phyloP scores from a whole-genome alignment of 2,797 vertebrate species.

The Esox masquinongy region DNA sequence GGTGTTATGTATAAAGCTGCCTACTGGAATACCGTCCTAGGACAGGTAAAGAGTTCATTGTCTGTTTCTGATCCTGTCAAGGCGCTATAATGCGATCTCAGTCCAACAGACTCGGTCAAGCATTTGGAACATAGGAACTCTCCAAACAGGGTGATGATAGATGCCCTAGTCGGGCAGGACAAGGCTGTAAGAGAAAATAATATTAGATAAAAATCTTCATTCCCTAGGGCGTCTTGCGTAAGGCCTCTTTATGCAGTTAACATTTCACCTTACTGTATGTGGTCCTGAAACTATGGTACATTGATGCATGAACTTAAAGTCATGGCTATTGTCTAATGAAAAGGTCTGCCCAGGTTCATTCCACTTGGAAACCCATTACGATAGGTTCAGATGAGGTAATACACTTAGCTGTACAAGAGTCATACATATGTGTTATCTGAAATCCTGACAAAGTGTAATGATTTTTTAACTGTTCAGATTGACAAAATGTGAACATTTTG shows the following conservation, averaged over 20 bases:
- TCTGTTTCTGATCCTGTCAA: too few relatives aligned
- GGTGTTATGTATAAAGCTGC: too few relatives aligned
- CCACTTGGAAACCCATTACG: slow-evolving; percentile 1
- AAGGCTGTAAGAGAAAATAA: not conserved
- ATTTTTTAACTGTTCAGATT: slow-evolving; percentile 23
- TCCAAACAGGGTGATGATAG: not conserved
- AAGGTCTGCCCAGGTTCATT: not conserved
- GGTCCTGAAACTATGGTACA: not conserved
- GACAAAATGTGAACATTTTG: slow-evolving; percentile 52
- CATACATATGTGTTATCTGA: not conserved
- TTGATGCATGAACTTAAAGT: slow-evolving; percentile 4
- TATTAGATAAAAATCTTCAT: not conserved
- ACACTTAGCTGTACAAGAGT: not conserved
- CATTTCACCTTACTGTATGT: not conserved
- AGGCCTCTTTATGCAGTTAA: not conserved
- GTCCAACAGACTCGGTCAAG: not conserved
- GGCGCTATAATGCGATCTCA: not conserved
- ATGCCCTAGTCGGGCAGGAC: not conserved
- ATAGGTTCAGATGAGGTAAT: not conserved
- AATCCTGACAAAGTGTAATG: not conserved
- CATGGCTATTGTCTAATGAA: not conserved
- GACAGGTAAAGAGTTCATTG: too few relatives aligned
- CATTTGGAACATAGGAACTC: too few relatives aligned
- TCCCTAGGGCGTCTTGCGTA: too few relatives aligned
- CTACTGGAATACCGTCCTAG: too few relatives aligned